Evolutionary conservation across 2,888 invertebrate genomes (phyloP).

Genomic region (Alviniconcha strummeri): DNA sequence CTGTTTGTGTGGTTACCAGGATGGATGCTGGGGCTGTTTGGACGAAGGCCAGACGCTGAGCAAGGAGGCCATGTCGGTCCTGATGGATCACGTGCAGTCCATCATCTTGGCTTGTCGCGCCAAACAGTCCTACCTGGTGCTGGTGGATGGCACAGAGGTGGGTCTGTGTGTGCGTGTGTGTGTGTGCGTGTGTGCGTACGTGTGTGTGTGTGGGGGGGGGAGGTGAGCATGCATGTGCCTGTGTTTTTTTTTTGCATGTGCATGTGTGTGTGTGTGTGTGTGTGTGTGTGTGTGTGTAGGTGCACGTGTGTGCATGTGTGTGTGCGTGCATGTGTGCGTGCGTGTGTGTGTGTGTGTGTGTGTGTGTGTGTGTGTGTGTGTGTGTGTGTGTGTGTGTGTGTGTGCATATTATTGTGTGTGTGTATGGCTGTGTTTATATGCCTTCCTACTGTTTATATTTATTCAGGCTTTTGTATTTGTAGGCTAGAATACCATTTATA

Average conservation of each 20-base stretch:
- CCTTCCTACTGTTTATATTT: neutral
- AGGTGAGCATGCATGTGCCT: neutral
- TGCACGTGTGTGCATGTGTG: neutral
- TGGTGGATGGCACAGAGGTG: slow-evolving; percentile 71
- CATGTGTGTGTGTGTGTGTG: neutral
- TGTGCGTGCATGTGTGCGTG: neutral
- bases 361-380: neutral
- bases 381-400: neutral
- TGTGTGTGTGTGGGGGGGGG: neutral
- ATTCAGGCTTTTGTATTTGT: no score
- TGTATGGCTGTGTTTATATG: neutral
- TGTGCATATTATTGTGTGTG: no score
- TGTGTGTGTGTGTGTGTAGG: neutral
- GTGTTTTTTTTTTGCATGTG: neutral
- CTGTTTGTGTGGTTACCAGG: slow-evolving; percentile 49
- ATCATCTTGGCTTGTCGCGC: slow-evolving; percentile 64
- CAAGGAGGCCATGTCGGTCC: slow-evolving; percentile 62
- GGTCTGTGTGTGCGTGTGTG: slow-evolving; percentile 13
- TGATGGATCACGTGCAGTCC: slow-evolving; percentile 66
- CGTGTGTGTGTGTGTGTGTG: slow-evolving; percentile 1
- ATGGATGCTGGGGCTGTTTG: slow-evolving; percentile 73
- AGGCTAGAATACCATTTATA: no score
- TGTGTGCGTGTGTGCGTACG: neutral
- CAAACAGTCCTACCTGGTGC: slow-evolving; percentile 55
- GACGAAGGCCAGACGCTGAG: slow-evolving; percentile 68